Base-by-base conservation (phyloP, 2,888 invertebrate species). In the Isotomurus palustris region DNA sequence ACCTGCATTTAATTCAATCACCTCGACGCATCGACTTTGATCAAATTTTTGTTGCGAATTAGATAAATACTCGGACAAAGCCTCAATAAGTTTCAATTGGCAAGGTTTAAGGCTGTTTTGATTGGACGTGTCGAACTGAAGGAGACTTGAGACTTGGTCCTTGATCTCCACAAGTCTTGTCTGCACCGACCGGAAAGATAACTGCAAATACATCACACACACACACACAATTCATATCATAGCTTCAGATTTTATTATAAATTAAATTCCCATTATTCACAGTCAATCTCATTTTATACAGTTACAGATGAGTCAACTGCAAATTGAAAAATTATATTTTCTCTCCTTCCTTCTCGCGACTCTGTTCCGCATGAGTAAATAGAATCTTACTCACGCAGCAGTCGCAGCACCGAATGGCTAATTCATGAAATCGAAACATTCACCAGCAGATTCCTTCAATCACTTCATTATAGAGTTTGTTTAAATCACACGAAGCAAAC, bases 31-130 rank as follows among this genome's bases (percentile, higher is more conserved):
- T 4, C 62, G 25, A 28, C 55, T 58, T 10, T 79, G 72, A 69
- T 81, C 79, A 76, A 85, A 89, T 54, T 80, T 81, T 54, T 87
- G 85, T 0, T 83, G 82, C 0, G 87, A 85, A 66, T 82, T 80
- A 56, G 83, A 81, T 68, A 91, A 75, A 74, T 87, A 82, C 32
- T 82, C 75, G 53, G 82, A 79, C 53, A 88, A 81, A 3, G 68
- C 61, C 27, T 66, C 63, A 14, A 68, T 49, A 10, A 66, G 38
- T 27, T 59, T 67, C 6, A 71, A 63, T 4, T 71, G 62, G 55
- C 71, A 72, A 0, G 64, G 60, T 24, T 60, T 60, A 14, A 62
- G 41, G 14, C 36, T 29, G 2, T 17, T 27, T 8, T 25, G 36
- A 19, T 14, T 25, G 17, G 10, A 3, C 6, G 27, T 32, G 17